These are phyloP conservation scores for Eumaeus atala DNA, from an alignment of 1,140 invertebrate genomes.

Conservation along the genomic window DNA sequence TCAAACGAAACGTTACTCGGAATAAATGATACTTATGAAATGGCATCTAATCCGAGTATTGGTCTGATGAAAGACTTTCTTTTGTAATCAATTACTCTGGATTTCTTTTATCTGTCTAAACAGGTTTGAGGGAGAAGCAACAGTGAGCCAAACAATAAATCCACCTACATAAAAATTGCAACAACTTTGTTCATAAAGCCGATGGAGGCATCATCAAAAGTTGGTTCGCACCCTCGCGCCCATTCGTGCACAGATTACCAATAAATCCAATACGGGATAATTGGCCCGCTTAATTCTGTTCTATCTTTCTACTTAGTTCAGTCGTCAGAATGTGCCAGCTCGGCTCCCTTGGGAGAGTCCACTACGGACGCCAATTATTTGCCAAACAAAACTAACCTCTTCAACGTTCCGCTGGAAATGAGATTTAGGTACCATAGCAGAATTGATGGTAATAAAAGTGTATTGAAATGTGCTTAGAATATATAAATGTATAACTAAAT, in stretches of 20 bases:
- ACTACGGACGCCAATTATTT: slow-evolving; percentile 47
- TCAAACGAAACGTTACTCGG: no score
- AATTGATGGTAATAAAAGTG: slow-evolving; percentile 25
- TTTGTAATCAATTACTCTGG: slow-evolving; percentile 49
- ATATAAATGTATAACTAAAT: slow-evolving; percentile 1
- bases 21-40: no score
- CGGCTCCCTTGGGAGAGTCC: slow-evolving; percentile 63
- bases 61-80: slow-evolving; percentile 47
- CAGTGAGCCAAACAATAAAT: slow-evolving; percentile 66
- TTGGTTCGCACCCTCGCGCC: slow-evolving; percentile 71
- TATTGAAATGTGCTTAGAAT: slow-evolving; percentile 2
- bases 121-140: slow-evolving; percentile 61
- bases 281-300: slow-evolving; percentile 73
- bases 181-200: slow-evolving; percentile 71
- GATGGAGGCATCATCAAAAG: slow-evolving; percentile 71
- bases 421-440: slow-evolving; percentile 36
- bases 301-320: slow-evolving; percentile 74
- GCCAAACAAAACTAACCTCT: slow-evolving; percentile 57
- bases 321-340: slow-evolving; percentile 72
- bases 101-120: slow-evolving; percentile 56
- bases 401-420: slow-evolving; percentile 35
- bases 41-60: slow-evolving; percentile 32
- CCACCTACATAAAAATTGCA: slow-evolving; percentile 71
- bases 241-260: slow-evolving; percentile 73
- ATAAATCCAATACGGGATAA: slow-evolving; percentile 75